phyloP scores from a whole-genome alignment of 2,113 vertebrate species.

The Microtus montanus region DNA sequence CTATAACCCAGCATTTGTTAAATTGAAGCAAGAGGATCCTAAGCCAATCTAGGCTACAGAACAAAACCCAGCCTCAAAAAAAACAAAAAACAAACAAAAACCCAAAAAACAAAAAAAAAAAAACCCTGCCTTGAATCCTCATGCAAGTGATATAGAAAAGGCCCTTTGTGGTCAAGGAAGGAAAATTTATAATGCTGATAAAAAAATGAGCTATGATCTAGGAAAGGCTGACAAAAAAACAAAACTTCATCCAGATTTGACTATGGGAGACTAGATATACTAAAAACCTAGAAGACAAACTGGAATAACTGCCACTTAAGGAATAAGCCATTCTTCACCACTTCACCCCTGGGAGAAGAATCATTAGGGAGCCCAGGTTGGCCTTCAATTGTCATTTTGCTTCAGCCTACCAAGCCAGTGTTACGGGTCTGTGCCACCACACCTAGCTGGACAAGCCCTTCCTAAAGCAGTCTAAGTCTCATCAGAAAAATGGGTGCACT shows the following conservation, averaged over 20 bases:
- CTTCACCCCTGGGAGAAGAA: background rate
- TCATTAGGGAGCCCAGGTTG: background rate
- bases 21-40: background rate
- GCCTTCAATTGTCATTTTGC: background rate
- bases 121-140: background rate
- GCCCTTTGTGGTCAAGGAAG: conserved; percentile 23
- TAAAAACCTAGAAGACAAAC: background rate
- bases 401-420: background rate
- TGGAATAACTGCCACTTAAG: background rate
- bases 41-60: background rate
- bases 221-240: background rate
- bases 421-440: background rate
- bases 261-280: conserved; percentile 2
- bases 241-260: background rate
- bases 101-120: background rate
- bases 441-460: background rate
- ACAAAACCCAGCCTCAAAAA: background rate
- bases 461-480: background rate
- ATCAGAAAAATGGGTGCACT: conserved; percentile 15
- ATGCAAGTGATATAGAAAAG: background rate
- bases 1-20: background rate
- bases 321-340: background rate
- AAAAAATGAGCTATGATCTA: conserved; percentile 16
- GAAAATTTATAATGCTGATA: background rate
- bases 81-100: background rate